These are phyloP conservation scores for Micrasema longulum DNA, from an alignment of 1,140 invertebrate species.

Conservation along the genomic window DNA sequence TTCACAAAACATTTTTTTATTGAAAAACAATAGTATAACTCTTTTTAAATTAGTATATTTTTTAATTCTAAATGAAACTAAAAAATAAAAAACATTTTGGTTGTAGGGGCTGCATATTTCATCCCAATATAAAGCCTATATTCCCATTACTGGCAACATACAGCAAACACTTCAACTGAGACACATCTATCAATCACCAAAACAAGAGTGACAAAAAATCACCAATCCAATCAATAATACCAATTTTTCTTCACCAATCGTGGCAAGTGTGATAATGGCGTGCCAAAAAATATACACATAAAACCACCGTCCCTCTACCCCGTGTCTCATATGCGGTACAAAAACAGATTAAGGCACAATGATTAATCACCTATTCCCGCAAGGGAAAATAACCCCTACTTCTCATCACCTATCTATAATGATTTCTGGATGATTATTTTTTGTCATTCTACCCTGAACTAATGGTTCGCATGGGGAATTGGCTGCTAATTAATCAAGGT, in stretches of 20 bases:
- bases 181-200: conserved; percentile 20
- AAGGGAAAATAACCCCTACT: not conserved
- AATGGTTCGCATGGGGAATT: conserved; percentile 8
- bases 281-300: conserved; percentile 16
- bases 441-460: conserved; percentile 7
- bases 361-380: conserved; percentile 31
- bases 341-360: conserved; percentile 32
- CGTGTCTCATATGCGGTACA: conserved; percentile 11
- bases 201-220: conserved; percentile 19
- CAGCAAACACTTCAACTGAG: not conserved
- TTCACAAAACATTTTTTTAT: too few species aligned
- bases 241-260: conserved; percentile 7
- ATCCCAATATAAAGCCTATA: too few species aligned
- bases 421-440: conserved; percentile 30
- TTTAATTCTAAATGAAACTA: too few species aligned
- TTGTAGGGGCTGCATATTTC: too few species aligned
- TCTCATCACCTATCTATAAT: conserved; percentile 31
- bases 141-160: too few species aligned
- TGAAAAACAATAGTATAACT: too few species aligned
- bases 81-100: too few species aligned
- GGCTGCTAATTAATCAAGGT: not conserved
- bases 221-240: conserved; percentile 31
- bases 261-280: conserved; percentile 23
- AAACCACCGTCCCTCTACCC: conserved; percentile 1
- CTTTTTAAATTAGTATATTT: too few species aligned